These are phyloP conservation scores for Ctenoplectra terminalis DNA, from an alignment of 1,140 invertebrate genomes.

Conservation along the genomic window DNA sequence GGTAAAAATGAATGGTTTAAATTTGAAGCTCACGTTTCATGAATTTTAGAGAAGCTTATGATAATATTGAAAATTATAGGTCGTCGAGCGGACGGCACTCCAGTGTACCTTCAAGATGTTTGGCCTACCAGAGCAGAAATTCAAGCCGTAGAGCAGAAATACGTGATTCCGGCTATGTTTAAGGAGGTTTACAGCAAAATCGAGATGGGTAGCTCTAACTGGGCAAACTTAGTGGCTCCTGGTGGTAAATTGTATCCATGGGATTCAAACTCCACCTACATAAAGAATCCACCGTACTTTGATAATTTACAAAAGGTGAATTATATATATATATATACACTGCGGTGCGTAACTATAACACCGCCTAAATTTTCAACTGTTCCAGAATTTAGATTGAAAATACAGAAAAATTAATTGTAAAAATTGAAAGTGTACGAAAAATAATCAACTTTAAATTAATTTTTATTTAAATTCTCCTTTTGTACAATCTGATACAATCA, in stretches of 20 bases:
- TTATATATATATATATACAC: no score
- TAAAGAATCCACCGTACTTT: constrained; percentile 99
- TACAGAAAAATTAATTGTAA: no score
- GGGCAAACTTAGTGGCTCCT: constrained; percentile 93
- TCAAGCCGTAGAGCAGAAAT: constrained; percentile 93
- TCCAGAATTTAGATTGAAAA: no score
- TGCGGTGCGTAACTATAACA: no score
- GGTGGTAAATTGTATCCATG: constrained; percentile 95
- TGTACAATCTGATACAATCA: no score
- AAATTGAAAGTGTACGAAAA: no score
- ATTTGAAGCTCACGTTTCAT: no score
- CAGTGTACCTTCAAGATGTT: constrained; percentile 95
- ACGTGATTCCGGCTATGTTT: constrained; percentile 99
- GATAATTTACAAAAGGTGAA: constrained; percentile 89
- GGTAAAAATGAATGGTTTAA: constrained; percentile 84
- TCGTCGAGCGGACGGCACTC: constrained; percentile 86
- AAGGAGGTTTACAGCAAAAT: constrained; percentile 95
- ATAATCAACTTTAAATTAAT: no score
- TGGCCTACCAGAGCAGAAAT: constrained; percentile 97
- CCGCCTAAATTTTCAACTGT: no score
- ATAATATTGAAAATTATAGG: constrained; percentile 81
- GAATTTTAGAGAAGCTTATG: no score
- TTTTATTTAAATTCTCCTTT: no score
- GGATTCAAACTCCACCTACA: constrained; percentile 96
- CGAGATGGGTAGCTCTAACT: constrained; percentile 92